Evolutionary conservation across 1,140 invertebrate species (phyloP), one percentile per base, ranked within the genome.

Genomic region (Dufourea novaeangliae): DNA sequence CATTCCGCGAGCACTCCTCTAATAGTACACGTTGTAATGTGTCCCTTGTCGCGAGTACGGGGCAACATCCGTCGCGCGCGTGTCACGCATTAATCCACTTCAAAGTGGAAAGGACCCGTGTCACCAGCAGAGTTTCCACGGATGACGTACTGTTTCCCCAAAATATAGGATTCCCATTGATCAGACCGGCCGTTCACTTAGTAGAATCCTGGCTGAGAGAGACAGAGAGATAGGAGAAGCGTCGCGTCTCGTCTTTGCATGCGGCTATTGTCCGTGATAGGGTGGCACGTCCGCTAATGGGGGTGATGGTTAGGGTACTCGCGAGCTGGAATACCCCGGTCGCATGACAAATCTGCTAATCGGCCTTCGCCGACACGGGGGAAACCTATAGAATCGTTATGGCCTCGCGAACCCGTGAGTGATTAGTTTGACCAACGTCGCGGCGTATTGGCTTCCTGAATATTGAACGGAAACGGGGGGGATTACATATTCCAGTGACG

Each of bases 311-410:
- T n/a, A n/a, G n/a, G 68, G 41, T 74, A 70, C 64, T 80, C 85
- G 80, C 66, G 62, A 72, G 70, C 50, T 79, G 59, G 73, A 86
- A 83, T 82, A 79, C 76, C 61, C 79, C 72, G 71, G 50, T 54
- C 67, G 78, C 80, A 88, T 89, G 88, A 88, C 86, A 87, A 88
- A 88, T 86, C 81, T 81, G 83, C 82, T 86, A 79, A 89, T 88
- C 81, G 87, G 76, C 78, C 82, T 82, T 83, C 78, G 64, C 71
- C 50, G n/a, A n/a, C n/a, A n/a, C n/a, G n/a, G 22, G 22, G 46
- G 41, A 76, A 61, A 67, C 71, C 71, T 84, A 80, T 54, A 77
- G 79, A 86, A 87, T 87, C 83, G 82, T 84, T 79, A 63, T 72
- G 52, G 71, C 29, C 59, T 34, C 62, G 61, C 56, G 69, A 76